phyloP scores from a whole-genome alignment of 2,113 vertebrate genomes.

The Micronisus gabar region DNA sequence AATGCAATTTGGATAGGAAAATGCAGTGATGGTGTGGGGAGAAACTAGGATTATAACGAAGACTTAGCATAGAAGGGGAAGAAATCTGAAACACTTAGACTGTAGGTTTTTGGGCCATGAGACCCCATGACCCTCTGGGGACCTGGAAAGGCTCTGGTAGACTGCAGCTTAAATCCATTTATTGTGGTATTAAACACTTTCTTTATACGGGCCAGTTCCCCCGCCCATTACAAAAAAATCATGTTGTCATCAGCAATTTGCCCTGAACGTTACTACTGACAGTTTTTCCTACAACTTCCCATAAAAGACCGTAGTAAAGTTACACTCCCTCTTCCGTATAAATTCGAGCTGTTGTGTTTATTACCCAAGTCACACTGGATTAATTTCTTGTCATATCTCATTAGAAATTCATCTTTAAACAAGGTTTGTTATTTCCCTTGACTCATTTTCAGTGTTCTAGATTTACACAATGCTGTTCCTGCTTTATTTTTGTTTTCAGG shows the following conservation, averaged over 20 bases:
- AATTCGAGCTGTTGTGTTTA: neutral
- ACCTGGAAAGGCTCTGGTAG: neutral
- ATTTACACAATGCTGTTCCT: neutral
- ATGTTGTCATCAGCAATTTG: accelerated
- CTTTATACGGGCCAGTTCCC: neutral
- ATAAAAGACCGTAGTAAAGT: neutral
- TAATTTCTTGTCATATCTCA: neutral
- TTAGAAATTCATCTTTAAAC: slow-evolving; percentile 1
- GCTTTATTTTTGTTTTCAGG: neutral
- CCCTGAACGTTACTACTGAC: neutral
- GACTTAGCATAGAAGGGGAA: neutral
- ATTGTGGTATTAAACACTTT: accelerated
- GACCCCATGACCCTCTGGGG: accelerated
- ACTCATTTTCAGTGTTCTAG: neutral
- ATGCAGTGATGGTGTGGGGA: accelerated
- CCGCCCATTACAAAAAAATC: neutral
- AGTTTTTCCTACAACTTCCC: neutral
- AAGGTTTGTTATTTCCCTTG: neutral
- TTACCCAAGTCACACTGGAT: neutral
- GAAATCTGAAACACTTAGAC: accelerated
- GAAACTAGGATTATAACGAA: neutral
- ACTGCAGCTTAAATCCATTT: neutral
- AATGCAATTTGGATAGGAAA: neutral
- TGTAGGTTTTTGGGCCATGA: accelerated
- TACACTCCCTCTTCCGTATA: accelerated